Evolutionary conservation across 2,888 invertebrate genomes (phyloP).

Genomic region (Campoletis raptor): DNA sequence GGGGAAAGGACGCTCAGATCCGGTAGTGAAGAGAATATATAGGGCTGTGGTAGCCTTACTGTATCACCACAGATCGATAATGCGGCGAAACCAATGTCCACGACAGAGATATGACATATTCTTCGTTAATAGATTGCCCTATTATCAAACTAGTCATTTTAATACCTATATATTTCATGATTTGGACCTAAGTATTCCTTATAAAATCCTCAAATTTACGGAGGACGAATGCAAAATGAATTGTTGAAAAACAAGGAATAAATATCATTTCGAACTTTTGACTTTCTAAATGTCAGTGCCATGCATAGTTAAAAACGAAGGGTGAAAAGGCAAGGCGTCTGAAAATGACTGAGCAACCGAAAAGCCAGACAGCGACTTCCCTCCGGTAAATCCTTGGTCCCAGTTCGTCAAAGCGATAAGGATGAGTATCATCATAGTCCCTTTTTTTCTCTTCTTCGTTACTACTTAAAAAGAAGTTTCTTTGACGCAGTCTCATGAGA

Average conservation of each 20-base stretch:
- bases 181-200: not conserved
- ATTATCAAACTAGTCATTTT: constrained; percentile 27
- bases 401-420: constrained; percentile 67
- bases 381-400: constrained; percentile 65
- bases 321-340: constrained; percentile 33
- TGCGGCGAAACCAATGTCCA: constrained; percentile 63
- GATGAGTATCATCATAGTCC: constrained; percentile 69
- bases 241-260: not conserved
- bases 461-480: constrained; percentile 38
- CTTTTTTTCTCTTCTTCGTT: constrained; percentile 43
- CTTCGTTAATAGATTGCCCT: constrained; percentile 47
- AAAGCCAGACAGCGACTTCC: constrained; percentile 5
- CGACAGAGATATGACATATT: constrained; percentile 57
- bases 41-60: constrained; percentile 21
- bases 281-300: not conserved
- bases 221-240: not conserved
- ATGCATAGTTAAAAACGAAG: not conserved
- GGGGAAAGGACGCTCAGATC: constrained; percentile 26
- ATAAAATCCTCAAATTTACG: not conserved
- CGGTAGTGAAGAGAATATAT: constrained; percentile 45
- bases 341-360: constrained; percentile 55
- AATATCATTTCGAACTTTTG: not conserved
- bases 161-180: constrained; percentile 6
- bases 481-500: constrained; percentile 20
- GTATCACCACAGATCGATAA: constrained; percentile 63